These are phyloP conservation scores for Platalea minor DNA, from an alignment of 2,797 vertebrate species.

Conservation along the genomic window DNA sequence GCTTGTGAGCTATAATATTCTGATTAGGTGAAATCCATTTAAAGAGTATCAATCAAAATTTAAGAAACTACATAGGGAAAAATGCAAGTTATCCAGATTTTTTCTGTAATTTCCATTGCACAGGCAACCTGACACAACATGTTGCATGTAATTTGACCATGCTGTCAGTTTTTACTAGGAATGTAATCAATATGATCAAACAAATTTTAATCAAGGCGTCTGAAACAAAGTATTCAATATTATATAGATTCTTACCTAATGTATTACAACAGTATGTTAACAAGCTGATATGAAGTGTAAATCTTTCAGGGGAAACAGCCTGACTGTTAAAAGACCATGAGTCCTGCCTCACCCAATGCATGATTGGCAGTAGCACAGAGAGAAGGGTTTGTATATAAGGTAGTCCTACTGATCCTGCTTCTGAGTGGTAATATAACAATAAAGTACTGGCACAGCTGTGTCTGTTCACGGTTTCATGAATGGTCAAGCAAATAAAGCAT, in stretches of 20 bases:
- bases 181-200: neutral
- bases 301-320: neutral
- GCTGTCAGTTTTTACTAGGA: slow-evolving; percentile 1
- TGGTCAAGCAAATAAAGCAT: neutral
- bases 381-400: neutral
- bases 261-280: slow-evolving; percentile 5
- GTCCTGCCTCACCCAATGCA: neutral
- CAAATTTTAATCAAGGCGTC: slow-evolving; percentile 2
- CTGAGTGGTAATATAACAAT: neutral
- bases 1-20: neutral
- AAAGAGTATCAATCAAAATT: neutral
- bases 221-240: slow-evolving; percentile 7
- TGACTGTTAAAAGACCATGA: neutral
- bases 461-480: neutral
- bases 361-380: neutral
- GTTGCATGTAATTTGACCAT: neutral
- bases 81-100: neutral
- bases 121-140: neutral
- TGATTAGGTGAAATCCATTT: neutral
- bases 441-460: neutral
- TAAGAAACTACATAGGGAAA: neutral
- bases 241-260: slow-evolving; percentile 1
- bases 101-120: neutral
- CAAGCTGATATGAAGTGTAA: neutral
- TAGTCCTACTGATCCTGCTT: neutral